phyloP scores from a whole-genome alignment of 2,888 invertebrate species.

The Diarsia brunnea region DNA sequence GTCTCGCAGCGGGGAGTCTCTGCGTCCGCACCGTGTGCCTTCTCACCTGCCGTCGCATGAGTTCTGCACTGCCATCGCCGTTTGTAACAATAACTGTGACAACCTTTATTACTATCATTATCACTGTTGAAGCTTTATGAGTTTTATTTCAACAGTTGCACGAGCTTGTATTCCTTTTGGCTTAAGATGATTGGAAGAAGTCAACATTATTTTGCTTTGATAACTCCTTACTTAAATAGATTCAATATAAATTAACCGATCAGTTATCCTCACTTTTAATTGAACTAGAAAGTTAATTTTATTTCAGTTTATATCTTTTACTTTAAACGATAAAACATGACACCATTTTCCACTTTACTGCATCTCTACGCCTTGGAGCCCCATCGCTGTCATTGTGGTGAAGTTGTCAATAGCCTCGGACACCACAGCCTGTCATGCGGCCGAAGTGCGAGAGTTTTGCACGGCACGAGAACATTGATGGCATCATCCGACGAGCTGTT shows the following conservation, averaged over 20 bases:
- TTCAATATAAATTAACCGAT: background rate
- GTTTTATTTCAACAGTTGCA: background rate
- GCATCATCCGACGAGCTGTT: no score
- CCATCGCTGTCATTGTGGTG: no score
- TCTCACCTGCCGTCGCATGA: conserved; percentile 14
- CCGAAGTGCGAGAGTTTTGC: no score
- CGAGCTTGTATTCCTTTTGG: background rate
- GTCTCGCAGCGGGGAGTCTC: conserved; percentile 3
- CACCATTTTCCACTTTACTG: no score
- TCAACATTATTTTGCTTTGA: background rate
- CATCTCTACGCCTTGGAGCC: no score
- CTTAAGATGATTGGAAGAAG: background rate
- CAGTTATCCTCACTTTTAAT: background rate
- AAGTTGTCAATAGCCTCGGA: no score
- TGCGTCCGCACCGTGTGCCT: background rate
- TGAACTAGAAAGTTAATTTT: background rate
- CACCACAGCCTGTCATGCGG: no score
- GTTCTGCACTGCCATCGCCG: conserved; percentile 4
- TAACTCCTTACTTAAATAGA: background rate
- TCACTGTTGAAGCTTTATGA: conserved; percentile 1
- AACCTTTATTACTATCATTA: conserved; percentile 15
- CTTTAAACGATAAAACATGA: no score
- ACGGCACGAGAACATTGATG: no score
- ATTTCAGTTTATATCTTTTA: background rate
- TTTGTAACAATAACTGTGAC: conserved; percentile 20